Conservation (phyloP, 2,113 vertebrate genomes). For the Crotalus viridis region DNA sequence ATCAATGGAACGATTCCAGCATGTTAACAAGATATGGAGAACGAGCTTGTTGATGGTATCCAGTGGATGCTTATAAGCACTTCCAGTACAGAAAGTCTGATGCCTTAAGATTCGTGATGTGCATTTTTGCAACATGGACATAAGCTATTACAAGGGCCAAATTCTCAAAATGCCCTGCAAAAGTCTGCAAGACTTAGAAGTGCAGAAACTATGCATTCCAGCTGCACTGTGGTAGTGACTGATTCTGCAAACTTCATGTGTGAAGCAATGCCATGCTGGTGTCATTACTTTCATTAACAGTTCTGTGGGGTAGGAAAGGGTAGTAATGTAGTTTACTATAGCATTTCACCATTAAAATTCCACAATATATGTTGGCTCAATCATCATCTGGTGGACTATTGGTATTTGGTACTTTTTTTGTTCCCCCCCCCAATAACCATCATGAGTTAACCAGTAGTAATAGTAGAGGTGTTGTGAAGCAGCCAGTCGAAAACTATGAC, state of each 20-base stretch:
- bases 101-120: slow-evolving; percentile 75
- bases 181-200: slow-evolving; percentile 54
- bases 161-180: slow-evolving; percentile 65
- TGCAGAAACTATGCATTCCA: slow-evolving; percentile 69
- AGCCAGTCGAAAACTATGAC: slow-evolving; percentile 11
- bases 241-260: slow-evolving; percentile 42
- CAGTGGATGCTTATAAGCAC: slow-evolving; percentile 61
- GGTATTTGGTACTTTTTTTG: slow-evolving; percentile 15
- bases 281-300: slow-evolving; percentile 45
- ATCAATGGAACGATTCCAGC: slow-evolving; percentile 54
- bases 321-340: background rate
- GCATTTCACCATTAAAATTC: background rate
- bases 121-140: slow-evolving; percentile 69
- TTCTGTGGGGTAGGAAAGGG: slow-evolving; percentile 29
- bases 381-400: slow-evolving; percentile 11
- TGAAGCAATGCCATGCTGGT: slow-evolving; percentile 30
- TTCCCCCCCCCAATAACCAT: background rate
- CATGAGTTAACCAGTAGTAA: background rate
- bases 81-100: slow-evolving; percentile 66
- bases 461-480: background rate
- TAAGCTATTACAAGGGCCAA: slow-evolving; percentile 64
- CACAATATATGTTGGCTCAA: slow-evolving; percentile 18
- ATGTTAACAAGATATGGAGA: slow-evolving; percentile 65
- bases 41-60: slow-evolving; percentile 60
- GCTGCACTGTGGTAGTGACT: slow-evolving; percentile 40